These are phyloP conservation scores for Amaurobius ferox DNA, from an alignment of 2,888 invertebrate genomes.

Conservation along the genomic window DNA sequence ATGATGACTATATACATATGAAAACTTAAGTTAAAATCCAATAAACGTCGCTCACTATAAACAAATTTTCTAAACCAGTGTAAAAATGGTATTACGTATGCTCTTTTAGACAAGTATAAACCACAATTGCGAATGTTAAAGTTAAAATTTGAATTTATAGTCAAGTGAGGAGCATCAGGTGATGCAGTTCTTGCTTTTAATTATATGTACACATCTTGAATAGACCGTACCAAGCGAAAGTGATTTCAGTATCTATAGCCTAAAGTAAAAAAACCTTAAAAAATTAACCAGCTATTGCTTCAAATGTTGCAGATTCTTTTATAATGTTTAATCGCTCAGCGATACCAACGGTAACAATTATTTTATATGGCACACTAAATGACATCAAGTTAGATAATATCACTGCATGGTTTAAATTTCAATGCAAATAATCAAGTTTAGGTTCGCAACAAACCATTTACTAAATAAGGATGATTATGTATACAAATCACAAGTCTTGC, in stretches of 20 bases:
- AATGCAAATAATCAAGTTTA: too few relatives aligned
- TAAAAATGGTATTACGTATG: too few relatives aligned
- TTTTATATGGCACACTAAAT: neutral
- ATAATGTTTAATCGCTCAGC: neutral
- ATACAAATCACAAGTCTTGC: too few relatives aligned
- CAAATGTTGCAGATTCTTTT: neutral
- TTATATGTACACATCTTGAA: neutral
- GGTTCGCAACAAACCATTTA: too few relatives aligned
- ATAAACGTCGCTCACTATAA: too few relatives aligned
- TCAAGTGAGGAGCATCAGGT: constrained; percentile 17
- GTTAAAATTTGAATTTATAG: too few relatives aligned
- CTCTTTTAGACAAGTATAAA: too few relatives aligned
- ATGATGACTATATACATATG: neutral
- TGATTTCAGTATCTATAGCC: neutral
- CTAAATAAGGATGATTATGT: too few relatives aligned
- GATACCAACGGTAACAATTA: neutral
- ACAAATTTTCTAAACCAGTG: too few relatives aligned
- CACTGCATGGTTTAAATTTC: too few relatives aligned
- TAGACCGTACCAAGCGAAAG: constrained; percentile 13
- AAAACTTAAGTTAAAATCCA: too few relatives aligned
- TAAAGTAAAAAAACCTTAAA: neutral
- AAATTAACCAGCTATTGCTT: neutral
- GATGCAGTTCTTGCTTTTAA: constrained; percentile 58
- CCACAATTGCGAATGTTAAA: too few relatives aligned
- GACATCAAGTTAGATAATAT: neutral